These are phyloP conservation scores for Shinisaurus crocodilurus DNA, from an alignment of 2,113 vertebrate species.

Conservation along the genomic window DNA sequence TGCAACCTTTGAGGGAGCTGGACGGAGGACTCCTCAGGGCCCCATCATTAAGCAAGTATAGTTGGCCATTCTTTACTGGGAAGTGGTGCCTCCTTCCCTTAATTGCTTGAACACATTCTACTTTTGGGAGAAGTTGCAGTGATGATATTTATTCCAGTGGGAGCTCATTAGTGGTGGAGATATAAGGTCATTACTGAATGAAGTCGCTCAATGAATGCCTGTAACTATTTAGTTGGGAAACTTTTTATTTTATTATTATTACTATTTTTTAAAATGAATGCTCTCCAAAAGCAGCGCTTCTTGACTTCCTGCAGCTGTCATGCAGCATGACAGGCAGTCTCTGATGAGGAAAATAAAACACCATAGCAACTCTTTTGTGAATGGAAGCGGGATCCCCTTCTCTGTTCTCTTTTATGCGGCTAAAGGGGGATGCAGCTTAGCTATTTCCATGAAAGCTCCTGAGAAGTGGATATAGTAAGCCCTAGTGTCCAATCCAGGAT, in stretches of 20 bases:
- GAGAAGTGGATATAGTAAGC: no score
- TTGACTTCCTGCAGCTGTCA: not conserved
- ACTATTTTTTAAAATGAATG: not conserved
- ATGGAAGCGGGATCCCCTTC: not conserved
- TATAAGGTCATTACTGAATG: constrained; percentile 51
- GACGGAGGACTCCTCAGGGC: not conserved
- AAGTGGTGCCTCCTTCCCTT: constrained; percentile 6
- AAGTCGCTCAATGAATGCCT: constrained; percentile 39
- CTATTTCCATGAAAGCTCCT: no score
- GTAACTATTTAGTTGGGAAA: constrained; percentile 13
- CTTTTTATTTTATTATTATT: not conserved
- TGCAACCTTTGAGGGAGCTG: constrained; percentile 11
- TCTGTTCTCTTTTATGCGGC: not conserved
- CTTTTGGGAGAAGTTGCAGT: constrained; percentile 23
- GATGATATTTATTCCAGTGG: constrained; percentile 49
- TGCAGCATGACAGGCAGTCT: not conserved
- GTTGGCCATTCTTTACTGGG: constrained; percentile 13
- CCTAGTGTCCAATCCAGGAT: no score
- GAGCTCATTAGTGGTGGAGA: constrained; percentile 49
- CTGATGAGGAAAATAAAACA: not conserved
- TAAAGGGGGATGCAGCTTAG: no score
- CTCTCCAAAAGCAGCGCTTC: not conserved
- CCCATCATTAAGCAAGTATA: constrained; percentile 42
- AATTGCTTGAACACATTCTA: not conserved
- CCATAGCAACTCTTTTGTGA: not conserved